Conservation (phyloP, 2,797 vertebrate genomes). For the Hydrolagus colliei region DNA sequence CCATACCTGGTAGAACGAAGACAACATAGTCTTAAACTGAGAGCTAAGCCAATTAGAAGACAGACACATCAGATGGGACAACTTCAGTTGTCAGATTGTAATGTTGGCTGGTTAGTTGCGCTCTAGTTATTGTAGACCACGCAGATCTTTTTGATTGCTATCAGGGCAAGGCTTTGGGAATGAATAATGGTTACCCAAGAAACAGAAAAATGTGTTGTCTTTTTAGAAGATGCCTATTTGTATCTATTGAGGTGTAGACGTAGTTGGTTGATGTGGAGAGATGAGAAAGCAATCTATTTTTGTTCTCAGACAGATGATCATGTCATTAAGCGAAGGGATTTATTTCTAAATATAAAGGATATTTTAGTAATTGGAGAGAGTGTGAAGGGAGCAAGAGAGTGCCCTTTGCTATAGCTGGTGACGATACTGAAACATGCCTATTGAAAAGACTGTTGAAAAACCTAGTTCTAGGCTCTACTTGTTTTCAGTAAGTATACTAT, state of each 20-base stretch:
- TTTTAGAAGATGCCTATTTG: constrained; percentile 39
- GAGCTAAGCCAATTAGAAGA: too few species aligned
- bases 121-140: neutral
- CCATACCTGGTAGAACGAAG: too few species aligned
- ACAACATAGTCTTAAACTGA: too few species aligned
- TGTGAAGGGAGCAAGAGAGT: constrained; percentile 48
- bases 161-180: too few species aligned
- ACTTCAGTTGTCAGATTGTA: too few species aligned
- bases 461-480: constrained; percentile 63
- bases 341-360: neutral
- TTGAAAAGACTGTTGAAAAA: constrained; percentile 57
- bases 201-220: constrained; percentile 39
- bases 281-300: constrained; percentile 61
- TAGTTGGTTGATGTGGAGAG: constrained; percentile 52
- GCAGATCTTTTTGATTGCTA: neutral
- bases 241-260: constrained; percentile 49
- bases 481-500: constrained; percentile 65
- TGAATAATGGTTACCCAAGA: constrained; percentile 39
- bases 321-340: constrained; percentile 50
- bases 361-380: constrained; percentile 43
- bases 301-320: constrained; percentile 58
- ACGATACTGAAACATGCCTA: constrained; percentile 55
- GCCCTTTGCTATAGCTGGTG: constrained; percentile 45
- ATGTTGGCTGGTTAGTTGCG: neutral
- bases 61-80: too few species aligned